phyloP scores from a whole-genome alignment of 2,888 invertebrate genomes.

The Trissolcus japonicus region DNA sequence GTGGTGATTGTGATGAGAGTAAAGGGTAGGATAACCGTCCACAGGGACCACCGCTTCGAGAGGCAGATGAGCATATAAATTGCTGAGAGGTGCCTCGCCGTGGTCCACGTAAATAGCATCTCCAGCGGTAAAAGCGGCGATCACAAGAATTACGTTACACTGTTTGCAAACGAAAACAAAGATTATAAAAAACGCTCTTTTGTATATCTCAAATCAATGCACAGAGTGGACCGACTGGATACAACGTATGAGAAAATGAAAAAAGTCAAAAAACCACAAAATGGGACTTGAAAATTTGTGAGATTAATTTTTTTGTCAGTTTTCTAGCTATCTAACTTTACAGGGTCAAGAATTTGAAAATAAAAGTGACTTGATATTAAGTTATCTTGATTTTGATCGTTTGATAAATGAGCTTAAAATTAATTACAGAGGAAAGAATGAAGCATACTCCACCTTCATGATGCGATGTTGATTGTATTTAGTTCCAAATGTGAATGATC shows the following conservation, averaged over 20 bases:
- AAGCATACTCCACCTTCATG: slow-evolving; percentile 35
- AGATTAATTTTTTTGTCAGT: too few relatives aligned
- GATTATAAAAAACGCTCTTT: not conserved
- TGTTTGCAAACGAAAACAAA: slow-evolving; percentile 21
- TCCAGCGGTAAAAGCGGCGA: slow-evolving; percentile 34
- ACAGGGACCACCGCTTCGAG: slow-evolving; percentile 48
- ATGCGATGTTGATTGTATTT: slow-evolving; percentile 26
- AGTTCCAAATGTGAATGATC: slow-evolving; percentile 40
- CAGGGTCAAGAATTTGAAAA: not conserved
- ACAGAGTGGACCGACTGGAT: too few relatives aligned
- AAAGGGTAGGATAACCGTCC: slow-evolving; percentile 48
- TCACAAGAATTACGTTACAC: slow-evolving; percentile 25
- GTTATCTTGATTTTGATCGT: too few relatives aligned
- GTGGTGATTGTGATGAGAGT: slow-evolving; percentile 52
- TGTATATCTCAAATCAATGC: not conserved
- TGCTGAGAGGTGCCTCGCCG: slow-evolving; percentile 35
- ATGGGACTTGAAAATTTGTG: too few relatives aligned
- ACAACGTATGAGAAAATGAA: too few relatives aligned
- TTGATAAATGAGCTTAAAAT: too few relatives aligned
- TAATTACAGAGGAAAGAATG: not conserved
- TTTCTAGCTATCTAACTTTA: too few relatives aligned
- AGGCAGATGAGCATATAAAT: slow-evolving; percentile 50
- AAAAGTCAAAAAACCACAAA: too few relatives aligned
- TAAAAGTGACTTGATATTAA: not conserved
- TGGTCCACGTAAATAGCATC: slow-evolving; percentile 51